Conservation (phyloP, 2,797 vertebrate genomes). For the Alosa sapidissima region DNA sequence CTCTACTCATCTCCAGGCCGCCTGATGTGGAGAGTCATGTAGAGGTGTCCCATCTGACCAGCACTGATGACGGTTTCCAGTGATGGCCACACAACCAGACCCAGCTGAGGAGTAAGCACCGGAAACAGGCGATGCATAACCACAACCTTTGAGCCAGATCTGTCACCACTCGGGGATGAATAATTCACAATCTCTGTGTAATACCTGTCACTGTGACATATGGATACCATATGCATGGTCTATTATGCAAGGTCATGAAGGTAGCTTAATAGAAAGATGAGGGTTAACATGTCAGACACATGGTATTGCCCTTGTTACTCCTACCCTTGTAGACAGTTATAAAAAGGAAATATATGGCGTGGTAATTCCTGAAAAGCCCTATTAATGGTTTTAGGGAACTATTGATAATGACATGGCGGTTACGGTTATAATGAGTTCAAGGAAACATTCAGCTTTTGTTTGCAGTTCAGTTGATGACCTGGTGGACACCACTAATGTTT, state of each 20-base stretch:
- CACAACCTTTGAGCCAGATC: not conserved
- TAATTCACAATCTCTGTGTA: not conserved
- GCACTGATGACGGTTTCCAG: constrained; percentile 74
- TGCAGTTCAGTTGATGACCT: constrained; percentile 69
- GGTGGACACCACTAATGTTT: constrained; percentile 63
- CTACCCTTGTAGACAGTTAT: not conserved
- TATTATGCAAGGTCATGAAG: not conserved
- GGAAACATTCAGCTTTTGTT: constrained; percentile 9
- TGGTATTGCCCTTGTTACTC: too few relatives aligned
- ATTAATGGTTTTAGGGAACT: not conserved
- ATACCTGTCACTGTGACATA: not conserved
- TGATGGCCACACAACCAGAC: constrained; percentile 77
- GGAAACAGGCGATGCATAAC: not conserved
- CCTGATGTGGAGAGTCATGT: constrained; percentile 48
- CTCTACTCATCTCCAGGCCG: not conserved
- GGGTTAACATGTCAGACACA: not conserved
- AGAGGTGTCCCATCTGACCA: constrained; percentile 67
- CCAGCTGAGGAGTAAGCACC: constrained; percentile 65
- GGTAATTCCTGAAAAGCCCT: not conserved
- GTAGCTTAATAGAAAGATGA: not conserved
- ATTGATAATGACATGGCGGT: not conserved
- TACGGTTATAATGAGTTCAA: not conserved
- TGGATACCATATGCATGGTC: not conserved
- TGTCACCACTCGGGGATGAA: not conserved
- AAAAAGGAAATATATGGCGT: not conserved